Evolutionary conservation across 2,888 invertebrate species (phyloP), one percentile per base, ranked within the genome.

Genomic region (Deilephila porcellus): DNA sequence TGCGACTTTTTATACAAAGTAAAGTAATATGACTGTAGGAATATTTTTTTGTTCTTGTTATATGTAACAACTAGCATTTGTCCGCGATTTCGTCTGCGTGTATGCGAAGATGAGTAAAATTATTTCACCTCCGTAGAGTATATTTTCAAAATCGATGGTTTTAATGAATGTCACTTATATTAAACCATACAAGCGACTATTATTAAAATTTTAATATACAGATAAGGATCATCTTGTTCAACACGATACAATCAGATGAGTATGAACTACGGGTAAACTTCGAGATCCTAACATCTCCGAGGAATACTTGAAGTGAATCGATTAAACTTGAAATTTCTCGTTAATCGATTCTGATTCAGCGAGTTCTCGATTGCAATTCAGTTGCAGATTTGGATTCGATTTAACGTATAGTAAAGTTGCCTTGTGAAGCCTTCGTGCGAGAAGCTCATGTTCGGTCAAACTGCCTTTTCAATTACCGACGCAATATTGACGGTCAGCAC

Each of bases 271-370:
- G 70, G 17, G 62, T 52, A 77, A 83, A 84, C 80, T 82, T 81
- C 77, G 79, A 82, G 78, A 82, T 80, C 78, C 25, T 80, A 77
- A 79, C 78, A 77, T 79, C 78, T 79, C 79, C 72, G 60, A 75
- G 59, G 76, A 34, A 81, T 77, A 78, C 77, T 78, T 76, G 73
- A 74, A 74, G 74, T 77, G 75, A 73, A 75, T 74, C 75, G 78
- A 81, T 88, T 90, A 84, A 88, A 87, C 85, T 86, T 79, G 85
- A 86, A 88, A 86, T 88, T 85, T 83, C 84, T 84, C 85, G 85
- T 87, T 89, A 91, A 90, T 90, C 90, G 89, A 89, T 88, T 90
- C 88, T 84, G 86, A 90, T 87, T 90, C 85, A 87, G 85, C 86
- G 79, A 83, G 84, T 83, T 86, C 85, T 85, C 86, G 81, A 88